A percentile compares a stretch with the other conserved stretches of the same genome.
Evolutionary conservation across 2,888 invertebrate genomes (phyloP).

Genomic region (Meghimatium bilineatum): DNA sequence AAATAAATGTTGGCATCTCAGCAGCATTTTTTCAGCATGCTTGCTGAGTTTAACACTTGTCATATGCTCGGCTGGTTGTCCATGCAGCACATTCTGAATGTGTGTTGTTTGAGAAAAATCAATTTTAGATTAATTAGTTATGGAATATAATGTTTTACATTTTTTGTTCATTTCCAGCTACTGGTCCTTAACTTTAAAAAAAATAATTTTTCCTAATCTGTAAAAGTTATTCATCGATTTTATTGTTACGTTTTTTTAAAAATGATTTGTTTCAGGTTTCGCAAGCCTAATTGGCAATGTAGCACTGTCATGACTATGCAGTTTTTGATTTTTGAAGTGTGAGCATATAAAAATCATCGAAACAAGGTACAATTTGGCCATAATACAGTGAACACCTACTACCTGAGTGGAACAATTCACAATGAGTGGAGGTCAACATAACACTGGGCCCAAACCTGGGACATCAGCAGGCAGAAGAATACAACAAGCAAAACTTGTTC

Average conservation of each 20-base stretch:
- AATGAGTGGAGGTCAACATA: slow-evolving; percentile 32
- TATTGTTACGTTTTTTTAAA: not conserved
- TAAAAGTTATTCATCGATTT: too few species aligned
- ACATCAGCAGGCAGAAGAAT: slow-evolving; percentile 79
- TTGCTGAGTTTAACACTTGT: too few species aligned
- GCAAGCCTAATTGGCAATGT: not conserved
- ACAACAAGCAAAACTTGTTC: slow-evolving; percentile 98
- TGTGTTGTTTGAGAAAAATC: too few species aligned
- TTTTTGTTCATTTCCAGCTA: too few species aligned
- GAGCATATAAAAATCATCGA: not conserved
- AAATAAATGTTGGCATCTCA: too few species aligned
- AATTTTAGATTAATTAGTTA: too few species aligned
- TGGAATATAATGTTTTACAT: too few species aligned
- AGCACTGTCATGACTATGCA: not conserved
- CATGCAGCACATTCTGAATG: too few species aligned
- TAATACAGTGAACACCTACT: not conserved
- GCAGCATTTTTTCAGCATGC: too few species aligned
- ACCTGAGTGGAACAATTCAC: not conserved
- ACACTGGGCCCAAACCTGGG: slow-evolving; percentile 11
- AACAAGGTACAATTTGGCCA: not conserved
- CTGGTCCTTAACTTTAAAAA: too few species aligned
- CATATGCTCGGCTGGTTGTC: too few species aligned
- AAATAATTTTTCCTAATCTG: too few species aligned
- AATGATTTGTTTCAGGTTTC: not conserved
- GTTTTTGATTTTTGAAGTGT: not conserved